Evolutionary conservation across 1,140 invertebrate species (phyloP).

Genomic region (Leptopilina boulardi): DNA sequence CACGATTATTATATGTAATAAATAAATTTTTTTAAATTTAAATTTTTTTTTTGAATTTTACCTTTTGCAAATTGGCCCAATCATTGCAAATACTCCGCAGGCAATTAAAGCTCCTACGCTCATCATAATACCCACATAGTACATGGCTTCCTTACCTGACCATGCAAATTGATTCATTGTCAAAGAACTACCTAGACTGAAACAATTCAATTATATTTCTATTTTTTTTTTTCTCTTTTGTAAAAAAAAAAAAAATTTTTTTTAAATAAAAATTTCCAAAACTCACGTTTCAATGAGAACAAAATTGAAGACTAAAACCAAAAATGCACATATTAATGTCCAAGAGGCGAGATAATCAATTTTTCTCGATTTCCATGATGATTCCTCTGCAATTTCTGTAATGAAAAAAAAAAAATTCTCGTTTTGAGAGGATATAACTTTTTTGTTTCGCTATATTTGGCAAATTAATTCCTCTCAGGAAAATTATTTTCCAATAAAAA

Average conservation of each 20-base stretch:
- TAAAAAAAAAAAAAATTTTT: not conserved
- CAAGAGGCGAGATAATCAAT: conserved; percentile 87
- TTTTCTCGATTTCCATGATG: conserved; percentile 83
- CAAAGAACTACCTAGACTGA: conserved; percentile 86
- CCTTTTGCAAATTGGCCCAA: conserved; percentile 84
- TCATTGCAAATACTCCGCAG: conserved; percentile 83
- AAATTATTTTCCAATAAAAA: too few relatives aligned
- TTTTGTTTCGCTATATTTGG: too few relatives aligned
- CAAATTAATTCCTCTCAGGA: too few relatives aligned
- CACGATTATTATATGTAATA: too few relatives aligned
- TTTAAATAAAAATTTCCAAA: conserved; percentile 27
- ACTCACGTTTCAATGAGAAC: conserved; percentile 91
- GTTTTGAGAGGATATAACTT: too few relatives aligned
- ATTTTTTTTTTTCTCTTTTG: not conserved
- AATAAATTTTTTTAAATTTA: too few relatives aligned
- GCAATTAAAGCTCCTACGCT: conserved; percentile 86
- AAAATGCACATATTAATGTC: conserved; percentile 88
- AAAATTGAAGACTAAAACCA: conserved; percentile 92
- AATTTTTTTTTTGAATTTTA: conserved; percentile 51
- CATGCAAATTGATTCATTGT: conserved; percentile 94
- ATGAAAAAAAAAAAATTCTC: not conserved
- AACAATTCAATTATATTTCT: conserved; percentile 39
- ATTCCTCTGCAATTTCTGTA: conserved; percentile 78
- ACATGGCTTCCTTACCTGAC: conserved; percentile 85
- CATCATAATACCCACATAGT: conserved; percentile 90